Conservation (phyloP, 2,888 invertebrate species). For the Adela reaumurella region DNA sequence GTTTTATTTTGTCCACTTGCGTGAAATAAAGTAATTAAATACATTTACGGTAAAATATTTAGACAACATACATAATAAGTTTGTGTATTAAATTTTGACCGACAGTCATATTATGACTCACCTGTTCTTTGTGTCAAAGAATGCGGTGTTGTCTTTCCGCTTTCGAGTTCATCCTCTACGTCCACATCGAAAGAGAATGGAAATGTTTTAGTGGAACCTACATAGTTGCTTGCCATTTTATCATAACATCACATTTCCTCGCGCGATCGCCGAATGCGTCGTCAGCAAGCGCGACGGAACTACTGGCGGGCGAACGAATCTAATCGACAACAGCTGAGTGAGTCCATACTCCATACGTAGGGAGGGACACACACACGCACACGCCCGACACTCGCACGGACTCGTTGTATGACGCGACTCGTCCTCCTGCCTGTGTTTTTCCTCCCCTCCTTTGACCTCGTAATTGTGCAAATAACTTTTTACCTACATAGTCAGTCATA, state of each 20-base stretch:
- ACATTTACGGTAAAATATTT: too few relatives aligned
- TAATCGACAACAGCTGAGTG: background rate
- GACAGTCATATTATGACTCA: conserved; percentile 24
- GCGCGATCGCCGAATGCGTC: conserved; percentile 9
- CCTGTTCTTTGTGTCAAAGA: conserved; percentile 33
- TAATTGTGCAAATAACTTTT: too few relatives aligned
- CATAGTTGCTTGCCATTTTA: conserved; percentile 39
- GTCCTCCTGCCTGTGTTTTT: background rate
- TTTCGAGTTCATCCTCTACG: conserved; percentile 33
- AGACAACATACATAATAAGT: too few relatives aligned
- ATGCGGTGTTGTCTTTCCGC: conserved; percentile 27
- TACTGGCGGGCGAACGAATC: background rate
- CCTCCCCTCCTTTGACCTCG: too few relatives aligned
- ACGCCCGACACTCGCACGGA: too few relatives aligned
- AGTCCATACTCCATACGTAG: background rate
- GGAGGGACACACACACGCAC: background rate
- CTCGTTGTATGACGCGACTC: background rate
- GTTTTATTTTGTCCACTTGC: too few relatives aligned
- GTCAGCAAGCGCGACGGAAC: background rate
- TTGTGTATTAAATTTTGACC: too few relatives aligned
- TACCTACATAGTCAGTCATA: too few relatives aligned
- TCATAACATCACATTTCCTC: background rate
- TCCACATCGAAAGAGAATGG: conserved; percentile 50
- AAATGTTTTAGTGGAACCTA: conserved; percentile 47
- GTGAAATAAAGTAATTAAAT: too few relatives aligned